Base-by-base conservation (phyloP, 2,888 invertebrate genomes). In the Romanomermis culicivorax region DNA sequence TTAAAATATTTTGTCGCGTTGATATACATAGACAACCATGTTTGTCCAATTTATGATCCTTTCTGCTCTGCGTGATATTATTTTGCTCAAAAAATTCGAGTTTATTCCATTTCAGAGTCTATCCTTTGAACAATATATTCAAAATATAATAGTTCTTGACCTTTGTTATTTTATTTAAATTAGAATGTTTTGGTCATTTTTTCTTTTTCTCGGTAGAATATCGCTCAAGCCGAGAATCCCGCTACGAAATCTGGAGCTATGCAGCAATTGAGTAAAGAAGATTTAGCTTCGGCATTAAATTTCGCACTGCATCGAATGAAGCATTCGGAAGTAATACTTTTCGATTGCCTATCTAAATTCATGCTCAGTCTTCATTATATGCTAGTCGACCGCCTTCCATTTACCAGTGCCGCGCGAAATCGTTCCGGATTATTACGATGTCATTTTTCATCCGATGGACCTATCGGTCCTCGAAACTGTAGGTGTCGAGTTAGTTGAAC, bases 381-480 rank as follows among this genome's bases (percentile, higher is more conserved):
- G 64, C 25, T 65, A 85, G 83, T 79, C 80, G 60, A 81, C 83
- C 60, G 81, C 83, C 2, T 86, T 87, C 70, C 73, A 79, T 65
- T 76, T 78, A 58, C 79, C 83, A 0, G 85, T 86, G 2, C 80
- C 82, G 67, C 74, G 77, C 2, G 66, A 70, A 0, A 76, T 78
- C 52, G 81, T 82, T 63, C 81, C 82, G 0, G 80, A 80, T 60
- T 87, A 87, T 69, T 75, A 77, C 59, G 82, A 83, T 62, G 85
- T 81, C 65, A 80, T 91, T 45, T 79, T 83, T 1, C 80, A 85
- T 66, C 87, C 89, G 0, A 86, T 91, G 79, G 83, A 85, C 66
- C 75, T 91, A 45, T 74, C 76, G 20, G 76, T 77, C 17, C 74
- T 93, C 64, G 80, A 82, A 65, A 70, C 68, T 64, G 69, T 68